These are phyloP conservation scores for Zapus hudsonius DNA, from an alignment of 2,113 vertebrate species.

Conservation along the genomic window DNA sequence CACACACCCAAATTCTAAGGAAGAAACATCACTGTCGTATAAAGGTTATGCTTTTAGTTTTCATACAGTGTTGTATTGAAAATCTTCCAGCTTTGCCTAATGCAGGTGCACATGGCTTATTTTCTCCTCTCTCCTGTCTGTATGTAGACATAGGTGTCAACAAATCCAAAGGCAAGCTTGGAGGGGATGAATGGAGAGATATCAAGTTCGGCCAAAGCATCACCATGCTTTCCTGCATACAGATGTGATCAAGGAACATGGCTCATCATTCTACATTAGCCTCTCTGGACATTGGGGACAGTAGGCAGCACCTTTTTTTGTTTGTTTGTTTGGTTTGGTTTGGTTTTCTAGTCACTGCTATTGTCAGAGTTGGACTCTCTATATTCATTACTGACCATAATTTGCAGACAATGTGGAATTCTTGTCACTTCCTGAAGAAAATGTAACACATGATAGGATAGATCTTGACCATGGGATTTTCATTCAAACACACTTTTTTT, in stretches of 20 bases:
- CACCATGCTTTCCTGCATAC: background rate
- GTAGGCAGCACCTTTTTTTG: background rate
- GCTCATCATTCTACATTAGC: background rate
- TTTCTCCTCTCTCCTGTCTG: background rate
- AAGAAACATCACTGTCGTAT: constrained; percentile 20
- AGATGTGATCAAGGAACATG: background rate
- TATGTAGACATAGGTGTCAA: background rate
- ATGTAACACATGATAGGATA: background rate
- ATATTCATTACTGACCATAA: background rate
- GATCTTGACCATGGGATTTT: background rate
- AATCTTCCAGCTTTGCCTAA: background rate
- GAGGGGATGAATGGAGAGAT: background rate
- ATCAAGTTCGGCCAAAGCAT: background rate
- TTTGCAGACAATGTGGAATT: background rate
- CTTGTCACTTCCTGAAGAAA: background rate
- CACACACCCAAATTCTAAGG: background rate
- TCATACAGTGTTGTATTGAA: background rate
- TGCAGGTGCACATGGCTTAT: background rate
- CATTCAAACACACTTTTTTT: background rate
- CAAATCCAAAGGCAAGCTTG: background rate
- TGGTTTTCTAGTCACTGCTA: background rate
- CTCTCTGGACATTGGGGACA: background rate
- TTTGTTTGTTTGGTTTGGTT: too few species aligned
- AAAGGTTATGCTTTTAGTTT: constrained; percentile 32
- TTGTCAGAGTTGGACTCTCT: background rate